These are phyloP conservation scores for Cryptops parisi DNA, from an alignment of 2,888 invertebrate genomes.

Conservation along the genomic window DNA sequence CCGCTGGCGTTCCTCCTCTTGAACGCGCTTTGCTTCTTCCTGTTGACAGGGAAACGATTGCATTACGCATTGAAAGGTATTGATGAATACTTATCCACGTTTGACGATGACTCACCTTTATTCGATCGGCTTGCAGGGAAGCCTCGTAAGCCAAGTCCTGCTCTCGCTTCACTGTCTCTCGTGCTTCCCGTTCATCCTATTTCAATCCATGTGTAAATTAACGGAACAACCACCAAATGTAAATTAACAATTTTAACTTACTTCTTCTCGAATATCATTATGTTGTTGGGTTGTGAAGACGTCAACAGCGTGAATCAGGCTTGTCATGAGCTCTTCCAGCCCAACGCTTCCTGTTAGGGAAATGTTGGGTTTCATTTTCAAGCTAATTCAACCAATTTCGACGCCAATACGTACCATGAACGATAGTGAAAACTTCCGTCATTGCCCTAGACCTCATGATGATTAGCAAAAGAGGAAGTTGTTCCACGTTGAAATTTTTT, in stretches of 20 bases:
- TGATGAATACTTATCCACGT: too few species aligned
- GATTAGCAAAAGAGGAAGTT: constrained; percentile 73
- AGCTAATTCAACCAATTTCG: background rate
- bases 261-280: constrained; percentile 63
- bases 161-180: constrained; percentile 78
- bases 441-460: constrained; percentile 76
- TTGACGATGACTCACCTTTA: constrained; percentile 11
- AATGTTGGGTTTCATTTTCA: background rate
- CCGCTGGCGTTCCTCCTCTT: constrained; percentile 46
- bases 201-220: background rate
- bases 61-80: too few species aligned
- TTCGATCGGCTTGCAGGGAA: constrained; percentile 65
- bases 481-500: constrained; percentile 68
- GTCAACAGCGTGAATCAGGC: constrained; percentile 73
- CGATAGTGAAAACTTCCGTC: constrained; percentile 78
- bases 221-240: background rate
- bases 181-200: constrained; percentile 61
- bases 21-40: constrained; percentile 65
- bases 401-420: constrained; percentile 58
- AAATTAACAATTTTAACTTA: constrained; percentile 17
- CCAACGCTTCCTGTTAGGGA: constrained; percentile 54
- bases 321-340: constrained; percentile 72
- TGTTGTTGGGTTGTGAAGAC: constrained; percentile 61
- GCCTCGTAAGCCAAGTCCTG: constrained; percentile 87
- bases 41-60: constrained; percentile 3